Conservation (phyloP, 2,113 vertebrate species). For the Marmota monax region DNA sequence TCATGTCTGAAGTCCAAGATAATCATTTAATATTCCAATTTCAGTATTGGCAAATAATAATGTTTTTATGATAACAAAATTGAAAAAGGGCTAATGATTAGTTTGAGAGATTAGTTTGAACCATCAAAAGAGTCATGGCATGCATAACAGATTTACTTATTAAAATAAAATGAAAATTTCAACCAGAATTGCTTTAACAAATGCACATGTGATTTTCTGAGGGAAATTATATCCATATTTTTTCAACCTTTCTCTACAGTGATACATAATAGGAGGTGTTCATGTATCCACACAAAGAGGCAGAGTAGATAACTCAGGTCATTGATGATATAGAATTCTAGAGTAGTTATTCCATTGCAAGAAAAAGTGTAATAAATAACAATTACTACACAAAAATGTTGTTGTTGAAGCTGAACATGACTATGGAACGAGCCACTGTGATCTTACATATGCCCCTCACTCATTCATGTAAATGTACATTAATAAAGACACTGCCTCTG, state of each 20-base stretch:
- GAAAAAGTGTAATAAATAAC: not conserved
- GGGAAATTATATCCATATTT: not conserved
- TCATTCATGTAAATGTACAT: not conserved
- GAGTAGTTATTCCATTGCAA: not conserved
- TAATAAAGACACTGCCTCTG: not conserved
- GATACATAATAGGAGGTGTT: not conserved
- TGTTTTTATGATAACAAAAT: not conserved
- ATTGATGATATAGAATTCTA: not conserved
- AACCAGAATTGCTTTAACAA: not conserved
- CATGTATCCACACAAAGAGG: not conserved
- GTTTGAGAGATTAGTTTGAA: too few relatives aligned
- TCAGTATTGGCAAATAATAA: not conserved
- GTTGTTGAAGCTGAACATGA: not conserved
- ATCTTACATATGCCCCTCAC: not conserved
- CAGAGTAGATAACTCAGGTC: not conserved
- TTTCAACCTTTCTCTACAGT: not conserved
- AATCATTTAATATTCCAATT: not conserved
- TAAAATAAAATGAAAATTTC: not conserved
- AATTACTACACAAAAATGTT: not conserved
- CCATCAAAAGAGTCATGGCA: not conserved
- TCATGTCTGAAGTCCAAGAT: not conserved
- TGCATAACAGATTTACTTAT: not conserved
- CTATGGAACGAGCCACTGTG: fast-evolving
- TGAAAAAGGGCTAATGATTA: not conserved
- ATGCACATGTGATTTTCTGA: not conserved